Base-by-base conservation (phyloP, 1,140 invertebrate genomes). In the Elymnias hypermnestra region DNA sequence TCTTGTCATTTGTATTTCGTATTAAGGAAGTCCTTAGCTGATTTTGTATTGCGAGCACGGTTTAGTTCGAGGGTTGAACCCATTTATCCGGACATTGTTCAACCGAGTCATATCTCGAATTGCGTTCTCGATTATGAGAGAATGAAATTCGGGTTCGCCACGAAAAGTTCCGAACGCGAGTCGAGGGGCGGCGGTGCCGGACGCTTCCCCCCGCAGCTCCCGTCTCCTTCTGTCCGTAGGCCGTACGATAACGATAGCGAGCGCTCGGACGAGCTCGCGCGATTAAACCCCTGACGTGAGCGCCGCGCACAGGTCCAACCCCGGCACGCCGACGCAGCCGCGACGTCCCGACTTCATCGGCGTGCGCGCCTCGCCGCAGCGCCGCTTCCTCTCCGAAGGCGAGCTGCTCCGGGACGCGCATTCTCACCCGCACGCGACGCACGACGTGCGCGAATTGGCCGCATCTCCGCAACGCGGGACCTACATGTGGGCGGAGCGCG, bases 341-440 rank as follows among this genome's bases (percentile, higher is more conserved):
- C 89, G 93, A 67, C 89, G 94, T 45, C 94, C 94, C 5, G 94
- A 95, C 76, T 95, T 95, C 84, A 95, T 95, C 66, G 91, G 93
- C 44, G 92, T 94, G 55, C 82, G 86, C 47, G 60, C 59, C 18
- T 81, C 78, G 33, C 94, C 94, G 2, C 94, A 95, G 75, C 88
- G 94, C 0, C 90, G 94, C 36, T 95, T 96, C 78, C 89, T 95
- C 17, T 94, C 93, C 6, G 94, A 96, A 74, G 93, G 94, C 40
- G 94, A 95, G 78, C 84, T 95, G 48, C 89, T 94, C 35, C 89
- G 93, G n/a, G 53, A 56, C 92, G 29, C 89, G 93, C n/a, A n/a
- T n/a, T n/a, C n/a, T n/a, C n/a, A n/a, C n/a, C 65, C 89, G 94
- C 53, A 78, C 94, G 1, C 94, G 94, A 0, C 90, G 94, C 33